Base-by-base conservation (phyloP, 2,797 vertebrate genomes). In the Ara ararauna region DNA sequence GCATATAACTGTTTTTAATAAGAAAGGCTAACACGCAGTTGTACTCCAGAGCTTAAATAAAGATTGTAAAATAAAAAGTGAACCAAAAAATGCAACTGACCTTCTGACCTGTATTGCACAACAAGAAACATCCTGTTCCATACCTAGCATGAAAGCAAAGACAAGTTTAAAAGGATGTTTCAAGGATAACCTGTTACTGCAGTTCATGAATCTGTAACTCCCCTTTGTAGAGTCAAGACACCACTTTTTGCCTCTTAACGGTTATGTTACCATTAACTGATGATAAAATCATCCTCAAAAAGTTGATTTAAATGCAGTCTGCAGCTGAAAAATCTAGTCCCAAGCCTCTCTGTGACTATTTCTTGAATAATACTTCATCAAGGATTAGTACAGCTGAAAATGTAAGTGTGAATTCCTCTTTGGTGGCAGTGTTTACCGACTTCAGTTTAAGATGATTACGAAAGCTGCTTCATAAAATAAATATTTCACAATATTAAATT, bases 101-200 rank as follows among this genome's bases (percentile, higher is more conserved):
- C 98, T 99, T 99, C 62, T 97, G 85, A 85, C 99, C 99, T 45
- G 99, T 99, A 97, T 99, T 99, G 94, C 98, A 98, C 76, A 99
- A 97, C 64, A 99, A 98, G 97, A 99, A 99, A 96, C 99, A 99
- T 80, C 99, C 99, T 22, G 99, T 99, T 81, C 99, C 99, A 11
- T 99, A 99, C 88, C 99, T 99, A 95, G 30, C 97, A 91, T 32
- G 45, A 88, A 89, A 96, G 27, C 19, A 93, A 85, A 96, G 11
- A 68, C 24, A 89, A 88, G 42, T 90, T 86, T 90, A 87, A 95
- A 36, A 84, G n/a, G 24, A n/a, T 54, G 54, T 60, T 96, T 90
- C 84, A 95, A 91, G 62, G 27, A 81, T 70, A 88, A 94, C 34
- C 21, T 66, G 42, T 40, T 66, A 70, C 30, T 84, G 50, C 26